Conservation (phyloP, 2,888 invertebrate species). For the Tenthredo scrophulariae region DNA sequence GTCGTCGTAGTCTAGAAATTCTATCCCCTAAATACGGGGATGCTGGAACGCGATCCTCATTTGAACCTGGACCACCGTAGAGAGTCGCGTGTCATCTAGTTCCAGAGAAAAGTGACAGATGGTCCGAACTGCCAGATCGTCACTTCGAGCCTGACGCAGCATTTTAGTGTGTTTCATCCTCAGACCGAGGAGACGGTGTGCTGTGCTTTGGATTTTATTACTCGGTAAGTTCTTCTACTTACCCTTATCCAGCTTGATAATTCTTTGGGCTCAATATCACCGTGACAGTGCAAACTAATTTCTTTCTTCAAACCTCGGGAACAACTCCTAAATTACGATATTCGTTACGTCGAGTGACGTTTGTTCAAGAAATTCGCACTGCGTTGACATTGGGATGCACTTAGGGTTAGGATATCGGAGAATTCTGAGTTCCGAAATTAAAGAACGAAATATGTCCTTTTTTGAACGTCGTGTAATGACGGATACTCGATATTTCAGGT, state of each 20-base stretch:
- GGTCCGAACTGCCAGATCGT: slow-evolving; percentile 33
- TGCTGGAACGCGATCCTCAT: slow-evolving; percentile 72
- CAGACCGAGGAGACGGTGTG: slow-evolving; percentile 6
- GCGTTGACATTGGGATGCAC: neutral
- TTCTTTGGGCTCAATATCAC: neutral
- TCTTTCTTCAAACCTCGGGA: neutral
- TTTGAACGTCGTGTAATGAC: neutral
- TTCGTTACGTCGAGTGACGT: neutral
- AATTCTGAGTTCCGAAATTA: neutral
- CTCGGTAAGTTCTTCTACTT: slow-evolving; percentile 34
- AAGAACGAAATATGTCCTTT: neutral
- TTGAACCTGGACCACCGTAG: slow-evolving; percentile 68
- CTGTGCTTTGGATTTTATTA: slow-evolving; percentile 45
- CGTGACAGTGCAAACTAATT: neutral
- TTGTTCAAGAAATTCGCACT: neutral
- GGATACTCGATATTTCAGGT: slow-evolving; percentile 18
- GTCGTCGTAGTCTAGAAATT: slow-evolving; percentile 66
- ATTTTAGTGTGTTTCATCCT: slow-evolving; percentile 41
- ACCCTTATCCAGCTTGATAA: neutral
- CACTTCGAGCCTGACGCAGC: slow-evolving; percentile 43
- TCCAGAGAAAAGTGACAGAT: slow-evolving; percentile 45
- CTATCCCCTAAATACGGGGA: slow-evolving; percentile 74
- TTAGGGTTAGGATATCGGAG: neutral
- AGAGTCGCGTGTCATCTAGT: slow-evolving; percentile 39
- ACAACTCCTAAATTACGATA: neutral